Conservation (phyloP, 1,140 invertebrate species). For the Philotrypesis tridentata region DNA sequence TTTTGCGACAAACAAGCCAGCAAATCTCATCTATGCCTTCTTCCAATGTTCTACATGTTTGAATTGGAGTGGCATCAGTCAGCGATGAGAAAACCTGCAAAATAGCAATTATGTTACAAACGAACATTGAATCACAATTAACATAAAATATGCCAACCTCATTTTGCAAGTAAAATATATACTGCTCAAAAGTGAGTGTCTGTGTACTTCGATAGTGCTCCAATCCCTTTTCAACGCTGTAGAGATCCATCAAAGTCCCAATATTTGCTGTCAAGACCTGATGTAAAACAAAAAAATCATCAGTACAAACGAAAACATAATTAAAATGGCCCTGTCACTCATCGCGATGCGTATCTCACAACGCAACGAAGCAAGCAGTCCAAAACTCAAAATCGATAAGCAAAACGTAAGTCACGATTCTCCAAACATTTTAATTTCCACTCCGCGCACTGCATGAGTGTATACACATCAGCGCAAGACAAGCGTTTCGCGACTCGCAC, state of each 20-base stretch:
- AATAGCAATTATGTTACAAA: constrained; percentile 10
- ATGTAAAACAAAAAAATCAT: constrained; percentile 56
- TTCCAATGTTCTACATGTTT: constrained; percentile 60
- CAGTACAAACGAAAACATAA: constrained; percentile 17
- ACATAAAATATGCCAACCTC: constrained; percentile 74
- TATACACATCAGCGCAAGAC: background rate
- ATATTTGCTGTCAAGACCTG: constrained; percentile 85
- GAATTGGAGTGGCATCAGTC: constrained; percentile 61
- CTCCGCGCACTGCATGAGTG: background rate
- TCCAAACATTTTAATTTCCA: background rate
- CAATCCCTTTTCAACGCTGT: constrained; percentile 84
- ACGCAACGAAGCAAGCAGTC: background rate
- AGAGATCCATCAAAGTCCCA: constrained; percentile 80
- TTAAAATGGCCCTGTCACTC: background rate
- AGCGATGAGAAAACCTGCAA: constrained; percentile 65
- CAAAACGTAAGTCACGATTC: background rate
- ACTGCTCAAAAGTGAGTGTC: constrained; percentile 82
- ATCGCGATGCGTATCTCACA: background rate
- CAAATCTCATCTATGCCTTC: constrained; percentile 78
- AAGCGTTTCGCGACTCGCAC: background rate
- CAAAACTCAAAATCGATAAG: background rate
- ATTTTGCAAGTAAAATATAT: constrained; percentile 82
- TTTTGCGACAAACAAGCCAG: constrained; percentile 84
- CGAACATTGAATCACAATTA: background rate
- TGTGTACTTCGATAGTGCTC: constrained; percentile 82